Percentiles rank a stretch among this genome's conserved stretches.
Evolutionary conservation across 2,888 invertebrate species (phyloP).

Genomic region (Lydus trimaculatus): DNA sequence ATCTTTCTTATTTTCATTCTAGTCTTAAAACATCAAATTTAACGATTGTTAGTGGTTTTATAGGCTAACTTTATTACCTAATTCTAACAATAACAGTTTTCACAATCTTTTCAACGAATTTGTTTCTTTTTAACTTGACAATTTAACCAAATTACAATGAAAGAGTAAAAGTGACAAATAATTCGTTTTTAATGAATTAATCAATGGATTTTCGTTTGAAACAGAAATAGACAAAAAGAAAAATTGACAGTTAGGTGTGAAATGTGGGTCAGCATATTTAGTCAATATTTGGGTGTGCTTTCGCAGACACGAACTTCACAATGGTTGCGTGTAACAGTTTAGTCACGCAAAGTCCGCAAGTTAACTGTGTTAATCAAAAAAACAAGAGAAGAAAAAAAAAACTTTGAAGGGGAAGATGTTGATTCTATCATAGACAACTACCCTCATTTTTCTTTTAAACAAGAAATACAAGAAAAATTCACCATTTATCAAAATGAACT

Average conservation of each 20-base stretch:
- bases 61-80: neutral
- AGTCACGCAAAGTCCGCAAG: constrained; percentile 44
- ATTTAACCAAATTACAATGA: neutral
- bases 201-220: neutral
- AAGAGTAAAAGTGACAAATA: neutral
- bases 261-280: constrained; percentile 43
- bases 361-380: constrained; percentile 42
- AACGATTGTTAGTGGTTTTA: neutral
- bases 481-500: neutral
- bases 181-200: neutral
- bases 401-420: constrained; percentile 26
- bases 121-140: neutral
- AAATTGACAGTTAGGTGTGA: constrained; percentile 30
- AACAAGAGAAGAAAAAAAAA: constrained; percentile 2
- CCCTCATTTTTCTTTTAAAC: neutral
- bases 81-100: neutral
- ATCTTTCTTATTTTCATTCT: neutral
- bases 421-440: constrained; percentile 24
- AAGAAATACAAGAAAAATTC: neutral
- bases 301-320: constrained; percentile 37
- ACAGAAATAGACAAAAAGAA: neutral
- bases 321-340: constrained; percentile 35
- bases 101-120: neutral
- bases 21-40: neutral
- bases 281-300: constrained; percentile 40